phyloP scores from a whole-genome alignment of 2,797 vertebrate genomes.

The Gephyroberyx darwinii region DNA sequence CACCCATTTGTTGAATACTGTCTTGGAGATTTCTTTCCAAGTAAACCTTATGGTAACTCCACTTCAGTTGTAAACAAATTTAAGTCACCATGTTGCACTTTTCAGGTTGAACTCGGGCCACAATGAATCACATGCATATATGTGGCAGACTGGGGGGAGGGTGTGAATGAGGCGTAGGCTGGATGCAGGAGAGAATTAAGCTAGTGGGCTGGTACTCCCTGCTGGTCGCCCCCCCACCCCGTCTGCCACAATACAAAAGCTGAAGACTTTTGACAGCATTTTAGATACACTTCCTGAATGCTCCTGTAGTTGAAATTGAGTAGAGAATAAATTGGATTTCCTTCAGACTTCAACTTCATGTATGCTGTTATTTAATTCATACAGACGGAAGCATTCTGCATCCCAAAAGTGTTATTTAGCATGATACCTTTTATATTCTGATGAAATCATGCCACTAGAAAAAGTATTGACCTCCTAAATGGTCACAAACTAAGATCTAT shows the following conservation, averaged over 20 bases:
- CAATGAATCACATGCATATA: constrained; percentile 32
- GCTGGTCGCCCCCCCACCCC: too few species aligned
- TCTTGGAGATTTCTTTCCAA: neutral
- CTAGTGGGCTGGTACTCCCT: too few species aligned
- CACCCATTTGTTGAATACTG: neutral
- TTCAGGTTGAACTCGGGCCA: neutral
- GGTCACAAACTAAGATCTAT: neutral
- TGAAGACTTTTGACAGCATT: constrained; percentile 52
- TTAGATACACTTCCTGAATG: constrained; percentile 52
- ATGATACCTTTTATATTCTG: neutral
- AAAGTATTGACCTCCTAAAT: neutral
- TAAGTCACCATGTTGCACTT: too few species aligned
- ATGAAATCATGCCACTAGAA: neutral
- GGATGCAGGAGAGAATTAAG: too few species aligned
- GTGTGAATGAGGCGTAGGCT: too few species aligned
- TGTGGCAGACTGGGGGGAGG: neutral
- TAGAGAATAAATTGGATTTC: neutral
- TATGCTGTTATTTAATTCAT: neutral
- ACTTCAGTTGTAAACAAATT: too few species aligned
- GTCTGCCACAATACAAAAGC: neutral
- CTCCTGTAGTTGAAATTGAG: neutral
- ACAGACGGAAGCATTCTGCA: neutral
- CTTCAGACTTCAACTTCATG: neutral
- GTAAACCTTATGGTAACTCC: too few species aligned
- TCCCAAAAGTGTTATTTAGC: neutral